Conservation (phyloP, 2,888 invertebrate species). For the Gryllus longicercus region DNA sequence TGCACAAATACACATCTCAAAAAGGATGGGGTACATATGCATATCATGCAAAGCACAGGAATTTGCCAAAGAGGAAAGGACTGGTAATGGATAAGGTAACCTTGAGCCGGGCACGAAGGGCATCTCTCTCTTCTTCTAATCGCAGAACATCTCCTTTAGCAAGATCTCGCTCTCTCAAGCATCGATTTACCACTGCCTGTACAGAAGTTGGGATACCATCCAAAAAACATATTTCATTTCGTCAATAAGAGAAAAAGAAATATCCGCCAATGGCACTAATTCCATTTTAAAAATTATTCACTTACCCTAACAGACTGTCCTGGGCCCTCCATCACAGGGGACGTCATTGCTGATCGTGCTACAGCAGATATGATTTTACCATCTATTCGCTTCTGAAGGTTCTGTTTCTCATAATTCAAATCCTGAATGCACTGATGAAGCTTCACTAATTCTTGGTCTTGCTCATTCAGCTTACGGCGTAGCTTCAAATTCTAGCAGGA, state of each 20-base stretch:
- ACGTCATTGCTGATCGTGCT: constrained; percentile 27
- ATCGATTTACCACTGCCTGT: constrained; percentile 46
- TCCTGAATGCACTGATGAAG: constrained; percentile 50
- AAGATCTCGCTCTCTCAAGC: constrained; percentile 57
- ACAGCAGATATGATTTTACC: constrained; percentile 19
- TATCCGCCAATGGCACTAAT: background rate
- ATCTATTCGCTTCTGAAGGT: constrained; percentile 48
- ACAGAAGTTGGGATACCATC: background rate
- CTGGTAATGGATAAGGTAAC: constrained; percentile 42
- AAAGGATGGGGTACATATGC: too few species aligned
- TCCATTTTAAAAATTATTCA: background rate
- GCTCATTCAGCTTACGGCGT: constrained; percentile 46
- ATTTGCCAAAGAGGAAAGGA: constrained; percentile 29
- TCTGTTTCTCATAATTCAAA: constrained; percentile 48
- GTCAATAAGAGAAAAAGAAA: background rate
- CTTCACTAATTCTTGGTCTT: constrained; percentile 46
- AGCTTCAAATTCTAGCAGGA: constrained; percentile 42
- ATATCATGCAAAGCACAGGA: background rate
- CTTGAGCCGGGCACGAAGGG: constrained; percentile 56
- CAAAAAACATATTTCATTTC: background rate
- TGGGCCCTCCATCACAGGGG: background rate
- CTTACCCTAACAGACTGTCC: constrained; percentile 22
- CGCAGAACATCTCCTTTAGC: constrained; percentile 55
- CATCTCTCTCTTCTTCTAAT: constrained; percentile 59
- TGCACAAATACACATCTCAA: too few species aligned